phyloP scores from a whole-genome alignment of 2,888 invertebrate genomes.

The Hartigia nigra region DNA sequence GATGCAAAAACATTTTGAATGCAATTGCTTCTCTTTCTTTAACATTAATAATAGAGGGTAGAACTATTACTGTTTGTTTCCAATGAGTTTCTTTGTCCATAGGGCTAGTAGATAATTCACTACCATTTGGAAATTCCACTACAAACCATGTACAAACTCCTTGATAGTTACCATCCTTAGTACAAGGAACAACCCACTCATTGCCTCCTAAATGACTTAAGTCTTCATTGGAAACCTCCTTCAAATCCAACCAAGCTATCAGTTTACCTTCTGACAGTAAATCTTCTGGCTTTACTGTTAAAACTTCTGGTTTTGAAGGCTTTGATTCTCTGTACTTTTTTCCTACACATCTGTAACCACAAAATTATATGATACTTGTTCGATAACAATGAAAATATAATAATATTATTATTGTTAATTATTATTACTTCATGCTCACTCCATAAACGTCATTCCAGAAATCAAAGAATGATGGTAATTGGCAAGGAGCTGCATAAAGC shows the following conservation, averaged over 20 bases:
- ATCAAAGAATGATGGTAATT: conserved; percentile 74
- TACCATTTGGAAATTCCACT: conserved; percentile 74
- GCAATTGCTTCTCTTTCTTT: conserved; percentile 75
- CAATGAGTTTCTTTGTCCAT: conserved; percentile 73
- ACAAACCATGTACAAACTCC: conserved; percentile 87
- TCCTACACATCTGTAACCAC: conserved; percentile 66
- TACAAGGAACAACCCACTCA: conserved; percentile 68
- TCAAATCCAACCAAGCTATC: conserved; percentile 77
- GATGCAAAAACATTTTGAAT: conserved; percentile 74
- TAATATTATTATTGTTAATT: not conserved
- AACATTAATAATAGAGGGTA: conserved; percentile 74
- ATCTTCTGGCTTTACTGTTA: conserved; percentile 69
- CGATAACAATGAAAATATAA: conserved; percentile 11
- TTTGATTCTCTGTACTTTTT: conserved; percentile 73
- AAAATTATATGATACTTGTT: too few relatives aligned
- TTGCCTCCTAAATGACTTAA: conserved; percentile 72
- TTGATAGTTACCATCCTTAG: conserved; percentile 74
- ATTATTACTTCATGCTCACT: conserved; percentile 75
- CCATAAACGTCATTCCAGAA: conserved; percentile 86
- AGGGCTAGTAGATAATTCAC: conserved; percentile 71
- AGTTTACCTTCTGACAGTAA: conserved; percentile 75
- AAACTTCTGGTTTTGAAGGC: conserved; percentile 76
- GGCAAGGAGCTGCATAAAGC: conserved; percentile 73
- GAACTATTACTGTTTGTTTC: conserved; percentile 80
- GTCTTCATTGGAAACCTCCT: conserved; percentile 71